A percentile compares a stretch with the other conserved stretches of the same genome.
These are phyloP conservation scores for Pluvialis apricaria DNA, from an alignment of 2,113 vertebrate species.

Conservation along the genomic window DNA sequence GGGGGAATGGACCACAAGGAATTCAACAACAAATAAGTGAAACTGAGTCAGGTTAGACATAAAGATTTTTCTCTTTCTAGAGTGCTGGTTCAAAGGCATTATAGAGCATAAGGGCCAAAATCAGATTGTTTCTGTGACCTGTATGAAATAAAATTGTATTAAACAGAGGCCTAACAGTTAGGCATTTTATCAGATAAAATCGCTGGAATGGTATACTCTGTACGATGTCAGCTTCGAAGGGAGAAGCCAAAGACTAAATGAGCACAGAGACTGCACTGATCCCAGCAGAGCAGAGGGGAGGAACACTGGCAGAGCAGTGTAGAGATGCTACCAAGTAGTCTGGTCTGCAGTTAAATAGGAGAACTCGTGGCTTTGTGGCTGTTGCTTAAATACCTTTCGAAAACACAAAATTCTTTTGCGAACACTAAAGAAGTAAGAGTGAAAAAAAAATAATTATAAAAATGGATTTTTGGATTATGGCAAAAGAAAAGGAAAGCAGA, in stretches of 20 bases:
- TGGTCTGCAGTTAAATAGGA: background rate
- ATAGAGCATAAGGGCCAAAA: background rate
- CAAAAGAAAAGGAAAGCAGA: background rate
- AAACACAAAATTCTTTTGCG: background rate
- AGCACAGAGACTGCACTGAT: conserved; percentile 3
- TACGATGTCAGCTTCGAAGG: conserved; percentile 24
- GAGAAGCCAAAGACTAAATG: conserved; percentile 53
- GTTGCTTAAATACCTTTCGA: background rate
- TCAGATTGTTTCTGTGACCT: background rate
- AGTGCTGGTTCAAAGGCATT: background rate
- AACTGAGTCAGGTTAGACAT: background rate
- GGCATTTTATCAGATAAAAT: conserved; percentile 19
- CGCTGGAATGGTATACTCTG: background rate
- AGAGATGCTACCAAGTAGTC: background rate
- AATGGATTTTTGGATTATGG: background rate
- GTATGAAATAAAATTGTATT: background rate
- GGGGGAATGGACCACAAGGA: background rate
- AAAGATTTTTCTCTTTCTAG: background rate
- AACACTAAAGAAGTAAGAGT: background rate
- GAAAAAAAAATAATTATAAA: background rate
- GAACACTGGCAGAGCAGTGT: background rate
- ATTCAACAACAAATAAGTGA: background rate
- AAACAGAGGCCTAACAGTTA: background rate
- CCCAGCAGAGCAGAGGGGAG: conserved; percentile 34
- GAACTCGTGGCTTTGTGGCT: background rate